These are phyloP conservation scores for Smittia aterrima DNA, from an alignment of 2,888 invertebrate genomes.

Conservation along the genomic window DNA sequence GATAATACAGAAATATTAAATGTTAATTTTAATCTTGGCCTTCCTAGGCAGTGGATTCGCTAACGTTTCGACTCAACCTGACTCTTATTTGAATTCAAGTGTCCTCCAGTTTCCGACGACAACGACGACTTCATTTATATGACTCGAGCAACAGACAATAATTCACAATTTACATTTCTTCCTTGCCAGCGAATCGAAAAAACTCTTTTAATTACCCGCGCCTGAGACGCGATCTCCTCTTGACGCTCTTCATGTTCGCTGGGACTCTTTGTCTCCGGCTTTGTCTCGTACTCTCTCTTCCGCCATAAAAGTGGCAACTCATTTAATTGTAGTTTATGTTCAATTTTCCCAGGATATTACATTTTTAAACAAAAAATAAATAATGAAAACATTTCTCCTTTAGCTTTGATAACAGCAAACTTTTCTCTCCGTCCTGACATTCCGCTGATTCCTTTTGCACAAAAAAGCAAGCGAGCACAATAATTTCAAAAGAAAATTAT, in stretches of 20 bases:
- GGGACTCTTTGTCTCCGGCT: too few species aligned
- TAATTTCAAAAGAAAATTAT: slow-evolving; percentile 30
- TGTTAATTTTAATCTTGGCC: slow-evolving; percentile 27
- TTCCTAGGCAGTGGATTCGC: not conserved
- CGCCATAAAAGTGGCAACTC: slow-evolving; percentile 18
- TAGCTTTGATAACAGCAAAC: not conserved
- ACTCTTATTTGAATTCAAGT: slow-evolving; percentile 19
- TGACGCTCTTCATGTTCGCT: not conserved
- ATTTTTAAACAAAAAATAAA: slow-evolving; percentile 3
- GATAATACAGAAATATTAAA: slow-evolving; percentile 36
- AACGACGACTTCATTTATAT: slow-evolving; percentile 16
- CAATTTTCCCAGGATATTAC: slow-evolving; percentile 36
- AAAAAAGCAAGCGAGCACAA: not conserved
- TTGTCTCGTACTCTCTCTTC: not conserved
- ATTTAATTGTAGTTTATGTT: slow-evolving; percentile 37
- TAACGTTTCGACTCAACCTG: not conserved
- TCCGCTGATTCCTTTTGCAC: not conserved
- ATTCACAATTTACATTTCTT: slow-evolving; percentile 30
- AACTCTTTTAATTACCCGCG: not conserved
- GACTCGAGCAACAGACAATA: slow-evolving; percentile 9
- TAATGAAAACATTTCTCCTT: slow-evolving; percentile 27
- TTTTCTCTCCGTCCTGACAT: slow-evolving; percentile 12
- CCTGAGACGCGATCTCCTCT: not conserved
- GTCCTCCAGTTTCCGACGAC: not conserved
- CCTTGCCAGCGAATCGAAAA: not conserved